Evolutionary conservation across 2,888 invertebrate species (phyloP).

Genomic region (Plagodis pulveraria): DNA sequence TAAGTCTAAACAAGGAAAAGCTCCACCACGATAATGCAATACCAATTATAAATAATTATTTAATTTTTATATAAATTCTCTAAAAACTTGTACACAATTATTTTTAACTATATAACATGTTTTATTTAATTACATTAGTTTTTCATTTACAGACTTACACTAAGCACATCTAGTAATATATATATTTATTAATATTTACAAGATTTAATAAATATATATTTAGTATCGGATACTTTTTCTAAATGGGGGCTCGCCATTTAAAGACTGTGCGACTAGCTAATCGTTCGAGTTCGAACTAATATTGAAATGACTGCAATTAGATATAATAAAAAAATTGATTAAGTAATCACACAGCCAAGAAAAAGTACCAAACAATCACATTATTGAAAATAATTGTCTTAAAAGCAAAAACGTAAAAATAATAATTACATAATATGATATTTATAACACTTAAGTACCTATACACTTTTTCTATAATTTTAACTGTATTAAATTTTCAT

Average conservation of each 20-base stretch:
- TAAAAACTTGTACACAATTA: conserved; percentile 35
- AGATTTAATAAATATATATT: conserved; percentile 4
- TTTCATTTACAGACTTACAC: conserved; percentile 22
- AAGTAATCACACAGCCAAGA: conserved; percentile 60
- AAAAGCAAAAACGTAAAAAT: conserved; percentile 23
- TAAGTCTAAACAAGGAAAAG: conserved; percentile 29
- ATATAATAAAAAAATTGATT: conserved; percentile 44
- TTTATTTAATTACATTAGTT: conserved; percentile 19
- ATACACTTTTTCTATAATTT: conserved; percentile 1
- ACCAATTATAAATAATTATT: conserved; percentile 25
- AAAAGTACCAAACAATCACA: conserved; percentile 59
- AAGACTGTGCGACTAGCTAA: conserved; percentile 60
- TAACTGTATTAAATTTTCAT: conserved; percentile 12
- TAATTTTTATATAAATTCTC: conserved; percentile 34
- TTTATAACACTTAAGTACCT: background rate
- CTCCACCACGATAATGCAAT: conserved; percentile 31
- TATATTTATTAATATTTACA: conserved; percentile 14
- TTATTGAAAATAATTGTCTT: conserved; percentile 32
- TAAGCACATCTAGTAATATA: conserved; percentile 28
- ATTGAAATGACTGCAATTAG: conserved; percentile 31
- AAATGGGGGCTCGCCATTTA: conserved; percentile 81
- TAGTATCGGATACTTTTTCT: conserved; percentile 59
- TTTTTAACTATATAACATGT: conserved; percentile 12
- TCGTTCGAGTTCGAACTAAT: conserved; percentile 42
- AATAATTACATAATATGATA: background rate